Percentiles rank a stretch among this genome's conserved stretches.
These are phyloP conservation scores for Oppia nitens DNA, from an alignment of 1,140 invertebrate species.

Conservation along the genomic window DNA sequence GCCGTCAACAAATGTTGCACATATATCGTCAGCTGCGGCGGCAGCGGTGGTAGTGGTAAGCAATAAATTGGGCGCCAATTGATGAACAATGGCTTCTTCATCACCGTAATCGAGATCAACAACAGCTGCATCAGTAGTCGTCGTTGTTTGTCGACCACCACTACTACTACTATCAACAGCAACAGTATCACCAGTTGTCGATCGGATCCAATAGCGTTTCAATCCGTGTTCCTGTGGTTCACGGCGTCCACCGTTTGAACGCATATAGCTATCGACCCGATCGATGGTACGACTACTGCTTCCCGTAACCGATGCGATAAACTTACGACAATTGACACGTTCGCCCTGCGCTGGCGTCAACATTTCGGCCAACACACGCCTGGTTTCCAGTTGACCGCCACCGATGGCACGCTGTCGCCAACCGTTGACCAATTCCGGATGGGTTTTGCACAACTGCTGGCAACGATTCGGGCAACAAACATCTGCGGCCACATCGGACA, in stretches of 20 bases:
- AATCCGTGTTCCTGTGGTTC: conserved; percentile 26
- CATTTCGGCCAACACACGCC: conserved; percentile 30
- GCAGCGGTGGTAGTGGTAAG: no score
- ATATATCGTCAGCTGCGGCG: no score
- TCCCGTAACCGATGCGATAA: conserved; percentile 25
- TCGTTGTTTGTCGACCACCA: no score
- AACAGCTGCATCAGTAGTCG: no score
- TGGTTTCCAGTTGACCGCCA: conserved; percentile 25
- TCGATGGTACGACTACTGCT: conserved; percentile 24
- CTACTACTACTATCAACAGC: no score
- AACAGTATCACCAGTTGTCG: no score
- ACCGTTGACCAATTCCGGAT: not conserved
- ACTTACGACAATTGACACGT: conserved; percentile 26
- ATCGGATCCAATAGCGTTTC: conserved; percentile 25
- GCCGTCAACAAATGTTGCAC: no score
- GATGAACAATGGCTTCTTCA: no score
- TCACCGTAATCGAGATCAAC: no score
- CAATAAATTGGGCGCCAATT: no score
- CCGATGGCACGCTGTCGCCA: conserved; percentile 14
- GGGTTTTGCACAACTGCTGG: conserved; percentile 23
- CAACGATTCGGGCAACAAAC: conserved; percentile 26
- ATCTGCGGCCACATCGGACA: conserved; percentile 20
- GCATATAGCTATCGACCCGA: conserved; percentile 25
- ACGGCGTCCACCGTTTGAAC: conserved; percentile 23
- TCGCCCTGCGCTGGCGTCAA: conserved; percentile 26